These are phyloP conservation scores for Drosophila neonasuta DNA, from an alignment of 2,888 invertebrate species.

Conservation along the genomic window DNA sequence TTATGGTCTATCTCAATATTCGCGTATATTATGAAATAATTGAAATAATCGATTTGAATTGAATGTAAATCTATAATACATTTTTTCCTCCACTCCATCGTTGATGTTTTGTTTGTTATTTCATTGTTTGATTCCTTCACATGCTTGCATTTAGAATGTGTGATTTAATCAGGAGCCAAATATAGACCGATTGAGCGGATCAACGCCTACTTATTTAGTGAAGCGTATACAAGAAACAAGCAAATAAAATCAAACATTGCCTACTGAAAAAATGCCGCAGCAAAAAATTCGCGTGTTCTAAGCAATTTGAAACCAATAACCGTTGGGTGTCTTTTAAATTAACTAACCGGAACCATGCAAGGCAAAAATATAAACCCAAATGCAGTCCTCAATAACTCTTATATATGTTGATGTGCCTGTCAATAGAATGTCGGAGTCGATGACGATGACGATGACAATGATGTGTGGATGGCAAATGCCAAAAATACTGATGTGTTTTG, in stretches of 20 bases:
- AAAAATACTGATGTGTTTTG: slow-evolving; percentile 24
- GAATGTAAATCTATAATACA: too few relatives aligned
- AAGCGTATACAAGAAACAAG: slow-evolving; percentile 39
- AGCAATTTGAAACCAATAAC: slow-evolving; percentile 76
- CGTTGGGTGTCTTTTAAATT: slow-evolving; percentile 78
- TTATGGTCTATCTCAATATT: too few relatives aligned
- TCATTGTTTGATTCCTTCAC: background rate
- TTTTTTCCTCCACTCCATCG: too few relatives aligned
- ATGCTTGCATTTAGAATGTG: slow-evolving; percentile 7
- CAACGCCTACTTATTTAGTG: slow-evolving; percentile 72
- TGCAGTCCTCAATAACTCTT: slow-evolving; percentile 23
- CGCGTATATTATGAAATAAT: too few relatives aligned
- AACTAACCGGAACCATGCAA: slow-evolving; percentile 74
- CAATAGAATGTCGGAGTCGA: slow-evolving; percentile 16
- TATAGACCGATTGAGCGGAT: slow-evolving; percentile 60
- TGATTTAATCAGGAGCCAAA: slow-evolving; percentile 32
- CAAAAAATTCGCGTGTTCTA: slow-evolving; percentile 69
- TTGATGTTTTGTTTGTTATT: background rate
- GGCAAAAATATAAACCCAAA: slow-evolving; percentile 53
- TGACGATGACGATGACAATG: slow-evolving; percentile 18
- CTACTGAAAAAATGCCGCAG: slow-evolving; percentile 37
- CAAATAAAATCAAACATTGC: slow-evolving; percentile 33
- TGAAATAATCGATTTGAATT: too few relatives aligned
- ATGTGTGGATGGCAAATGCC: slow-evolving; percentile 53
- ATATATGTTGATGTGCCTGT: slow-evolving; percentile 56